phyloP scores from a whole-genome alignment of 2,797 vertebrate species.

The Mormyrus hasselquistii region DNA sequence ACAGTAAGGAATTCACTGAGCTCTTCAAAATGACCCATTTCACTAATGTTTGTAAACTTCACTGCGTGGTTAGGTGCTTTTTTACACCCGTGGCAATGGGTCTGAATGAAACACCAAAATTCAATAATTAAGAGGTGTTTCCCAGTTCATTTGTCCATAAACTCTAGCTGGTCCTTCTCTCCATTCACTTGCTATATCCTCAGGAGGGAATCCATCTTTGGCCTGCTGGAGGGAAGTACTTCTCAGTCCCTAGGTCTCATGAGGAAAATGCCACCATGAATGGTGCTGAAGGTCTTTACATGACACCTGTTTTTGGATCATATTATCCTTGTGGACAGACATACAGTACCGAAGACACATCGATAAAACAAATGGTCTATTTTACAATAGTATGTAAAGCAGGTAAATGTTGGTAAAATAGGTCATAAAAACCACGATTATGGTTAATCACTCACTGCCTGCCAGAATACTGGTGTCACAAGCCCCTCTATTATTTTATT shows the following conservation, averaged over 20 bases:
- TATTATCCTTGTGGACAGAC: background rate
- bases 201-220: background rate
- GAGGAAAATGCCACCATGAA: background rate
- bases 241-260: background rate
- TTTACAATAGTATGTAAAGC: background rate
- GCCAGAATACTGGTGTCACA: background rate
- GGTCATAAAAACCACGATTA: background rate
- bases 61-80: background rate
- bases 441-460: background rate
- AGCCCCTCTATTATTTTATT: background rate
- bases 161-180: background rate
- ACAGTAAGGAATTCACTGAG: background rate
- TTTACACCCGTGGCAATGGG: background rate
- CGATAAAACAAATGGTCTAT: background rate
- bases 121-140: background rate
- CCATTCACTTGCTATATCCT: background rate
- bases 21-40: background rate
- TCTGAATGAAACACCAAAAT: background rate
- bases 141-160: background rate
- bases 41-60: background rate
- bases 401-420: background rate
- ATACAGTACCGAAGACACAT: background rate
- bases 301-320: background rate
- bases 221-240: background rate
- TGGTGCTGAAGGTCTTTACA: background rate